Conservation (phyloP, 2,888 invertebrate genomes). For the Suillia variegata region DNA sequence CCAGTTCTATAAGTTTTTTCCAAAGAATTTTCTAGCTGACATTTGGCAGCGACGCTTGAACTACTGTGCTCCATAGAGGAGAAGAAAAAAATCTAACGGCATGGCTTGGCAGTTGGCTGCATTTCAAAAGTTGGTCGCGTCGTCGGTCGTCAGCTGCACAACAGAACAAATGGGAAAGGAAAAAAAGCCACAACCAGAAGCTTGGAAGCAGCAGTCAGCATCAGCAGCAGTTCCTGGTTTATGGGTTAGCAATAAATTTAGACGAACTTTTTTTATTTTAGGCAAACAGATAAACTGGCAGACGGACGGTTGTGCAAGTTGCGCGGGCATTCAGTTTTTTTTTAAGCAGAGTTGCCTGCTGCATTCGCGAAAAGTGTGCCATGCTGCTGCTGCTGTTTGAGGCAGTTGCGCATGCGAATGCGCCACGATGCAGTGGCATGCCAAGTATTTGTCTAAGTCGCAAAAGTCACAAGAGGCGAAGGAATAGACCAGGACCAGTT, state of each 20-base stretch:
- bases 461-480: not conserved
- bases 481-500: not conserved
- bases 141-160: too few relatives aligned
- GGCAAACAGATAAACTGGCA: too few relatives aligned
- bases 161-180: too few relatives aligned
- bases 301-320: too few relatives aligned
- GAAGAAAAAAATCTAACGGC: slow-evolving; percentile 28
- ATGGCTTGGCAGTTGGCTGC: not conserved
- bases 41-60: not conserved
- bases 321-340: too few relatives aligned
- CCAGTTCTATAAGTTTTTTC: too few relatives aligned
- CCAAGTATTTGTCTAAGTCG: not conserved
- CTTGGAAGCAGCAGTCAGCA: slow-evolving; percentile 8
- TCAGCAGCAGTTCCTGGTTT: slow-evolving; percentile 10
- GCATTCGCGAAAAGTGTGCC: slow-evolving; percentile 2
- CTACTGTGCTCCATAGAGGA: too few relatives aligned
- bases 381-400: not conserved
- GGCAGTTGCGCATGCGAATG: not conserved
- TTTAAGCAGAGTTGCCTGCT: too few relatives aligned
- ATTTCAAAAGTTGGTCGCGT: not conserved
- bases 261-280: not conserved
- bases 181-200: not conserved
- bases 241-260: slow-evolving; percentile 19
- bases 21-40: not conserved
- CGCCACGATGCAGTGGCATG: not conserved